A percentile compares a stretch with the other conserved stretches of the same genome.
Conservation (phyloP, 2,113 vertebrate species). For the Microcebus jonahi region DNA sequence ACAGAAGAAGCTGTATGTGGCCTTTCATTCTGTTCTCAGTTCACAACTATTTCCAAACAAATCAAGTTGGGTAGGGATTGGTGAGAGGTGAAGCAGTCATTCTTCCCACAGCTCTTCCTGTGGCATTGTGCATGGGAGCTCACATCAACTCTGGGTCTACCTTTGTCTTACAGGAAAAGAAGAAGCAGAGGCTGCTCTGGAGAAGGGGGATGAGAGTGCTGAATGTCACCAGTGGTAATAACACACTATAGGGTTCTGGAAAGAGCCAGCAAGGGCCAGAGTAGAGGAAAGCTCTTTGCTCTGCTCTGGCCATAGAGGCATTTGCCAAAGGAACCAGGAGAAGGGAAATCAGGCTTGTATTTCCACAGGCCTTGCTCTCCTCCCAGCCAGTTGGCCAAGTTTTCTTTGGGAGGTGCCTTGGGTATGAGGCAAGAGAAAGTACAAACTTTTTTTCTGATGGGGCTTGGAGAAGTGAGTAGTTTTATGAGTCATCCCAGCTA, state of each 20-base stretch:
- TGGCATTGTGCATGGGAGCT: background rate
- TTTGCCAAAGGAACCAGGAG: conserved; percentile 13
- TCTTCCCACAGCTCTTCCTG: background rate
- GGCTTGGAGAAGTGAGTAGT: background rate
- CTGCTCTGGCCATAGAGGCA: background rate
- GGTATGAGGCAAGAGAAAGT: background rate
- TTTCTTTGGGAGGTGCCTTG: conserved; percentile 1
- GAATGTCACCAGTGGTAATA: conserved; percentile 95
- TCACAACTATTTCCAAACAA: background rate
- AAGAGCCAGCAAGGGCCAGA: background rate
- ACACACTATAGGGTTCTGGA: background rate
- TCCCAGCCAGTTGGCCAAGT: background rate
- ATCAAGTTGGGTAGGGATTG: background rate
- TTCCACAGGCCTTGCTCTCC: background rate
- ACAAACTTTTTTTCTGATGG: background rate
- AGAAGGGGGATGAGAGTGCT: conserved; percentile 87
- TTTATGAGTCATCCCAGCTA: background rate
- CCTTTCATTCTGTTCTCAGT: conserved; percentile 16
- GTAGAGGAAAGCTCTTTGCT: background rate
- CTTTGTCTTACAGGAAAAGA: conserved; percentile 88
- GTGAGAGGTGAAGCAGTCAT: background rate
- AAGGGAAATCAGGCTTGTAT: background rate
- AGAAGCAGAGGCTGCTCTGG: conserved; percentile 88
- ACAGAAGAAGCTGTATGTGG: background rate
- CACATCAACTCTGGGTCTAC: background rate